Conservation (phyloP, 1,140 invertebrate genomes). For the Hirudo medicinalis region DNA sequence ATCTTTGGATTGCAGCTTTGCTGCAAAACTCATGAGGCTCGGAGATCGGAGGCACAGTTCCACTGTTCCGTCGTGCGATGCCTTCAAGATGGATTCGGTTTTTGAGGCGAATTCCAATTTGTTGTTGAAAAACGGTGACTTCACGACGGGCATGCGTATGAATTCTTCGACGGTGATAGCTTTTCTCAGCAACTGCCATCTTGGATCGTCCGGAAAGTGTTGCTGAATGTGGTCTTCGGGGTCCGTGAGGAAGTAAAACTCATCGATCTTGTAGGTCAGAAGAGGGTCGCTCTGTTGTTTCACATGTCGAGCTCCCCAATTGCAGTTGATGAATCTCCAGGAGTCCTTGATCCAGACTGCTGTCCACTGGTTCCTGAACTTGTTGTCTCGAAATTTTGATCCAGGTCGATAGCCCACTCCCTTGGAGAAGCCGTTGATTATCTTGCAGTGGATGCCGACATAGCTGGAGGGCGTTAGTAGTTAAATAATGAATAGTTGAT, state of each 20-base stretch:
- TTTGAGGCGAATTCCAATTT: constrained; percentile 16
- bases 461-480: constrained; percentile 54
- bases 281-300: constrained; percentile 25
- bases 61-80: constrained; percentile 29
- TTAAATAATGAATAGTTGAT: background rate
- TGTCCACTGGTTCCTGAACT: constrained; percentile 36
- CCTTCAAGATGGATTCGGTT: constrained; percentile 29
- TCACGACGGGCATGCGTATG: constrained; percentile 42
- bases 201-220: constrained; percentile 45
- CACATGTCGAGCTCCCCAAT: constrained; percentile 44
- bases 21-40: constrained; percentile 22
- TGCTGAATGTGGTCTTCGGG: constrained; percentile 46
- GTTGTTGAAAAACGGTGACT: constrained; percentile 35
- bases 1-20: constrained; percentile 25
- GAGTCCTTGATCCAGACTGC: constrained; percentile 39
- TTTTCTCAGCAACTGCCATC: constrained; percentile 46
- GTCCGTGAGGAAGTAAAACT: constrained; percentile 46
- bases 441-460: constrained; percentile 91
- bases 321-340: constrained; percentile 43
- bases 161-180: constrained; percentile 45
- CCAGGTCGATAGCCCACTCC: constrained; percentile 94
- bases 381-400: constrained; percentile 70
- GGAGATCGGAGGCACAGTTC: constrained; percentile 33
- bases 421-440: constrained; percentile 98
- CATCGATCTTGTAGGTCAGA: constrained; percentile 37